Base-by-base conservation (phyloP, 2,113 vertebrate genomes). In the Cebus imitator region DNA sequence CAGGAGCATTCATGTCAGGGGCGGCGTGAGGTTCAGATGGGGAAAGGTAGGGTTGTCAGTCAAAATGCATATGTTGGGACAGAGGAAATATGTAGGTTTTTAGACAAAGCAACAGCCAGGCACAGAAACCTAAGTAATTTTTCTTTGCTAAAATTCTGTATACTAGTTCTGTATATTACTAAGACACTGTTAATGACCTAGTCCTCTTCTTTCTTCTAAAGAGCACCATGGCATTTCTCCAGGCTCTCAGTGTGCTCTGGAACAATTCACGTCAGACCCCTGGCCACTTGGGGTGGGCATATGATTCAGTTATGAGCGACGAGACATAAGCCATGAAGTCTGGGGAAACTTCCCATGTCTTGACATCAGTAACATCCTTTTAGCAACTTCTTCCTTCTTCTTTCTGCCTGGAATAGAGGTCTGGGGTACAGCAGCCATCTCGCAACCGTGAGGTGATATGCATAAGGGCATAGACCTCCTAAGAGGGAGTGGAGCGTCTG, bases 391-490 rank as follows among this genome's bases (percentile, higher is more conserved):
- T 72, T 50, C n/a, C 9, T 87, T 80, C 18, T 70, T 37, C 32
- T 35, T 80, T 48, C 70, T 50, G 16, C 57, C 16, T 91, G 25
- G 11, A 35, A 10, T n/a, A 50, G 3, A 72, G 52, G 23, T 64
- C 13, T 43, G 18, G 21, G 32, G 20, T 1, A 10, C 1, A 32
- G 11, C 17, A 68, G 25, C 48, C 40, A 1, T 43, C 64, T 82
- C 40, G 35, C 35, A 11, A 58, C 87, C 25, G 6, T 2, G 79
- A 94, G 83, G 48, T 64, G 73, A 35, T 13, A 5, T 25, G 17
- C 1, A 10, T 1, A 18, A 4, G 17, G 21, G 10, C 6, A 32
- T 18, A 37, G 8, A 25, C 16, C 5, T 25, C 1, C 21, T 43
- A 21, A 72, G 45, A n/a, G 6, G 2, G 55, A 37, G 40, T 2